A percentile compares a stretch with the other conserved stretches of the same genome.
These are phyloP conservation scores for Thunnus albacares DNA, from an alignment of 2,797 vertebrate genomes.

Conservation along the genomic window DNA sequence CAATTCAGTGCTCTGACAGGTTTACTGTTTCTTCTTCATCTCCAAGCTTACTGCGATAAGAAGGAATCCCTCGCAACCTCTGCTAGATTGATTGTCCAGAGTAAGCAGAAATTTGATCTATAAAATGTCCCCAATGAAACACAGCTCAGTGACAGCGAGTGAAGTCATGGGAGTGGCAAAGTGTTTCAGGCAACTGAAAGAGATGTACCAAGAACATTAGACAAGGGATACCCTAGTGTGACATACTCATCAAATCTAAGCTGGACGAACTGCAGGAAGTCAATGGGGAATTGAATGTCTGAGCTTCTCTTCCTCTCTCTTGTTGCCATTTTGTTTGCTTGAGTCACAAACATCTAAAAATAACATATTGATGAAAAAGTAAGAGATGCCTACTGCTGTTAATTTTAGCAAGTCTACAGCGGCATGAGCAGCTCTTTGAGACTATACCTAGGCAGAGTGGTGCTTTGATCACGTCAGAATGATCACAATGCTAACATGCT, in stretches of 20 bases:
- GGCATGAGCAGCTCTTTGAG: background rate
- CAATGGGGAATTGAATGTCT: background rate
- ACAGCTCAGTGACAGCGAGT: background rate
- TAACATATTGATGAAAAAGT: background rate
- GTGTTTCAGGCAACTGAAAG: constrained; percentile 14
- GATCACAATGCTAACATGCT: background rate
- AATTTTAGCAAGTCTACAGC: background rate
- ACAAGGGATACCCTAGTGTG: background rate
- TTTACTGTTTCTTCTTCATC: constrained; percentile 40
- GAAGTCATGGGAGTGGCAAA: background rate
- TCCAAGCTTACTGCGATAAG: constrained; percentile 42
- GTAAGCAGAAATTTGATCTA: constrained; percentile 50
- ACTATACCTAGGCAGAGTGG: background rate
- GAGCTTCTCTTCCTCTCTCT: background rate
- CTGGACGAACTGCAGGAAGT: background rate
- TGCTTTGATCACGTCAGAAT: background rate
- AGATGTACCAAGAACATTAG: background rate
- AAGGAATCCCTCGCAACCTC: constrained; percentile 35
- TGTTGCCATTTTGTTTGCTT: background rate
- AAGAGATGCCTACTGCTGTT: background rate
- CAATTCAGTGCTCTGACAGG: constrained; percentile 27
- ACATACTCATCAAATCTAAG: background rate
- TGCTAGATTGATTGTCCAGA: constrained; percentile 38
- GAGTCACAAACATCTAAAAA: background rate
- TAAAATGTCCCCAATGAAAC: constrained; percentile 38